phyloP scores from a whole-genome alignment of 2,113 vertebrate genomes.

The Oreocharis arfaki region DNA sequence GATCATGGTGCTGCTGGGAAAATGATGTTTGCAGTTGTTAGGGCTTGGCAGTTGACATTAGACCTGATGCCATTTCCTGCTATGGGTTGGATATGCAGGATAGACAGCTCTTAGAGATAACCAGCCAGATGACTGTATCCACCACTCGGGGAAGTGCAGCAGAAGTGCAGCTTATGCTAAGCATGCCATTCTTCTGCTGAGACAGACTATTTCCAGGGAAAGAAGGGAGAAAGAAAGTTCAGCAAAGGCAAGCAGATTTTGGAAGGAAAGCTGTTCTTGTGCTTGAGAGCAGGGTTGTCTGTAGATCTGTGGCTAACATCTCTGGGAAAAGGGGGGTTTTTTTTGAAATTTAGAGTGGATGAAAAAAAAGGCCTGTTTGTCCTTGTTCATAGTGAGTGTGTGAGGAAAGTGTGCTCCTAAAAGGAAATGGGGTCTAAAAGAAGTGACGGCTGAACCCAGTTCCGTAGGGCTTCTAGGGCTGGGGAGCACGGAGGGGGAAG shows the following conservation, averaged over 20 bases:
- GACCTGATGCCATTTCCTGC: not conserved
- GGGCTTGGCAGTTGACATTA: not conserved
- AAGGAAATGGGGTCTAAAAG: not conserved
- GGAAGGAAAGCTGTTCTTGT: not conserved
- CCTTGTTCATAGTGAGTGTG: not conserved
- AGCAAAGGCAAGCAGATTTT: not conserved
- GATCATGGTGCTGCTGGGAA: not conserved
- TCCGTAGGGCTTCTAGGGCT: not conserved
- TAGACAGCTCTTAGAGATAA: not conserved
- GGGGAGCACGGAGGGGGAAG: not conserved
- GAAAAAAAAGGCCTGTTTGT: not conserved
- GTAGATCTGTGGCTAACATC: not conserved
- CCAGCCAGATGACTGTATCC: not conserved
- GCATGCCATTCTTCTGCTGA: not conserved
- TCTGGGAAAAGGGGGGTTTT: not conserved
- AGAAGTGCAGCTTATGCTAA: not conserved
- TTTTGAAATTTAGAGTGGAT: not conserved
- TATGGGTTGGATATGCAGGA: not conserved
- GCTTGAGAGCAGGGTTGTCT: not conserved
- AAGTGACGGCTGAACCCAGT: not conserved
- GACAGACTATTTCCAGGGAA: not conserved
- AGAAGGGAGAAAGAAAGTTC: not conserved
- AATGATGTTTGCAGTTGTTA: not conserved
- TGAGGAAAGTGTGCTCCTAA: not conserved
- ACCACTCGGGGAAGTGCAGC: not conserved